Evolutionary conservation across 2,888 invertebrate species (phyloP).

Genomic region (Prosapia bicincta): DNA sequence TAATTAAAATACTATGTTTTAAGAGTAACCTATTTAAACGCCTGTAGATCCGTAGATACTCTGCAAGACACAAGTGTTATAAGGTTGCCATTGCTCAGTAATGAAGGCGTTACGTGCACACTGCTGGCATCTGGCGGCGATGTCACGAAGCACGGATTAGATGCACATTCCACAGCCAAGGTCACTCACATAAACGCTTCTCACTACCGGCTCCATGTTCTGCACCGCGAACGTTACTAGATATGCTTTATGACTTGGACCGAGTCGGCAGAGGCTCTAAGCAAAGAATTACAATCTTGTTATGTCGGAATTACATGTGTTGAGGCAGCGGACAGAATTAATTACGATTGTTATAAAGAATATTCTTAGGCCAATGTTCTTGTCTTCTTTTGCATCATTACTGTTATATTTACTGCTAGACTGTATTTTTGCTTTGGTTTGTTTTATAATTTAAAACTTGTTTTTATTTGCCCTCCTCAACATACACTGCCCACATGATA

Average conservation of each 20-base stretch:
- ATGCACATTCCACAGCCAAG: background rate
- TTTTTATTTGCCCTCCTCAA: too few species aligned
- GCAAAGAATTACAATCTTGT: background rate
- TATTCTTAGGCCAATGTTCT: background rate
- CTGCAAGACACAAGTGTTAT: background rate
- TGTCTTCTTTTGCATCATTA: background rate
- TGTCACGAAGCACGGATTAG: background rate
- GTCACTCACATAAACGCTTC: background rate
- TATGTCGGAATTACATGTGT: background rate
- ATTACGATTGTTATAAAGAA: background rate
- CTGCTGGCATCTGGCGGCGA: background rate
- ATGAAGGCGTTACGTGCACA: background rate
- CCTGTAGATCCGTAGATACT: background rate
- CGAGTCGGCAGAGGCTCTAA: background rate
- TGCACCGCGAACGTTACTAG: background rate
- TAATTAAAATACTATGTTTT: too few species aligned
- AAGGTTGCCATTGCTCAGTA: background rate
- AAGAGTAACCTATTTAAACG: too few species aligned
- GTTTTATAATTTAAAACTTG: too few species aligned
- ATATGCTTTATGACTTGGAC: background rate
- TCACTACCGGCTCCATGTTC: background rate
- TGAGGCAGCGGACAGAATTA: background rate
- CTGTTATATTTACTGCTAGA: too few species aligned
- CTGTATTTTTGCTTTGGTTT: too few species aligned
- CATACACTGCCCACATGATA: too few species aligned